Evolutionary conservation across 2,113 vertebrate genomes (phyloP).

Genomic region (Hippocampus abdominalis): DNA sequence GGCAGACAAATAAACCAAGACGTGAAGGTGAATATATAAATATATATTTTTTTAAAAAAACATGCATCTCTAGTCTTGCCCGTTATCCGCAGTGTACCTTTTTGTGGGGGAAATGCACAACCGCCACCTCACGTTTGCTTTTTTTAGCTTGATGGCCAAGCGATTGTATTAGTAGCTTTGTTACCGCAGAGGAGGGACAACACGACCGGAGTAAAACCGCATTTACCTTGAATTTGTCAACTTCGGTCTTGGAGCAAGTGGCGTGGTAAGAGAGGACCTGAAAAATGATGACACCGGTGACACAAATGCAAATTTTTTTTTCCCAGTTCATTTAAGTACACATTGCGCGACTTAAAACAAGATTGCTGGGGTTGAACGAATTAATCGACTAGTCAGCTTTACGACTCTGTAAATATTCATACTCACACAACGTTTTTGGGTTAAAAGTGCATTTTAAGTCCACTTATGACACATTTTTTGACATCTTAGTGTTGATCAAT

Average conservation of each 20-base stretch:
- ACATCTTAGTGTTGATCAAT: too few species aligned
- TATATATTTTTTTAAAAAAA: not conserved
- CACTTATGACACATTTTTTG: too few species aligned
- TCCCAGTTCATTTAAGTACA: slow-evolving; percentile 16
- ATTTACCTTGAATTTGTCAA: slow-evolving; percentile 99
- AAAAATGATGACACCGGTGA: slow-evolving; percentile 50
- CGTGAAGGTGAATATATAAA: not conserved
- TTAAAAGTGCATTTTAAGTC: too few species aligned
- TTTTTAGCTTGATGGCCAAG: not conserved
- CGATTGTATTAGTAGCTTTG: not conserved
- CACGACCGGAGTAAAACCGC: not conserved
- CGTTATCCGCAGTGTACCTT: not conserved
- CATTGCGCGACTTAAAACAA: not conserved
- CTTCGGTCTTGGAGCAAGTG: slow-evolving; percentile 97
- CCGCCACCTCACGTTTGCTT: not conserved
- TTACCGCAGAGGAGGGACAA: not conserved
- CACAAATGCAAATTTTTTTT: slow-evolving; percentile 13
- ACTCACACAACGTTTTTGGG: too few species aligned
- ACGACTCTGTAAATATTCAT: too few species aligned
- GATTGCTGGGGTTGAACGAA: too few species aligned
- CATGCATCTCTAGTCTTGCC: not conserved
- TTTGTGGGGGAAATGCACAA: not conserved
- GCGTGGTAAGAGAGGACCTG: slow-evolving; percentile 98
- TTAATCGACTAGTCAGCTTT: too few species aligned
- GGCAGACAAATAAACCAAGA: not conserved